Evolutionary conservation across 2,113 vertebrate genomes (phyloP).

Genomic region (Sakesphorus luctuosus): DNA sequence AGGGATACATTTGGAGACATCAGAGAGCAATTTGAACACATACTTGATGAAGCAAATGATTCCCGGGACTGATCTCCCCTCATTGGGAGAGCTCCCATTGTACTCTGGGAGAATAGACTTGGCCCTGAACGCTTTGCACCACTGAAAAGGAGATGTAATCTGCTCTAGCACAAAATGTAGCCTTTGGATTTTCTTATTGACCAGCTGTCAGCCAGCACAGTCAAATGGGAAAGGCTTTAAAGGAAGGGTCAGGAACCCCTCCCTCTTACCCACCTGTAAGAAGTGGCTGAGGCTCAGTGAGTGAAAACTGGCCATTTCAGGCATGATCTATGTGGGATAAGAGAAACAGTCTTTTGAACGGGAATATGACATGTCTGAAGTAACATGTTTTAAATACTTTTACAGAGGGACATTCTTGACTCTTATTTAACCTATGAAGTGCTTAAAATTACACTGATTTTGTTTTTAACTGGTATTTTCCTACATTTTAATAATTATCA

Average conservation of each 20-base stretch:
- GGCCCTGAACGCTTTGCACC: neutral
- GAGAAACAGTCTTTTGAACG: neutral
- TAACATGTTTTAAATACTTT: neutral
- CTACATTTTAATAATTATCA: neutral
- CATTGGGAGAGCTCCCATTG: neutral
- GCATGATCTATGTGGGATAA: neutral
- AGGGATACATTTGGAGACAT: conserved; percentile 11
- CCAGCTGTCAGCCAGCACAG: neutral
- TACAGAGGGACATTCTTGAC: neutral
- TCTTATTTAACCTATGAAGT: neutral
- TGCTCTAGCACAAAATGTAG: neutral
- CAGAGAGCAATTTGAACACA: conserved; percentile 22
- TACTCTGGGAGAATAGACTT: conserved; percentile 4
- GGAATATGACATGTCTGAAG: neutral
- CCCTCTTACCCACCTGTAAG: neutral
- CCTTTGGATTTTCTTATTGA: neutral
- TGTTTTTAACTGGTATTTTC: neutral
- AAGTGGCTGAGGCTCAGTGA: neutral
- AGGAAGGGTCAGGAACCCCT: neutral
- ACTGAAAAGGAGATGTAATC: conserved; percentile 5
- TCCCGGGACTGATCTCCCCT: conserved; percentile 3
- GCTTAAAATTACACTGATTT: neutral
- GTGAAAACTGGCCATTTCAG: neutral
- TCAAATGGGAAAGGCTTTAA: neutral
- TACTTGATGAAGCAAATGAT: neutral